Evolutionary conservation across 2,888 invertebrate species (phyloP).

Genomic region (Sarcophaga variegata): DNA sequence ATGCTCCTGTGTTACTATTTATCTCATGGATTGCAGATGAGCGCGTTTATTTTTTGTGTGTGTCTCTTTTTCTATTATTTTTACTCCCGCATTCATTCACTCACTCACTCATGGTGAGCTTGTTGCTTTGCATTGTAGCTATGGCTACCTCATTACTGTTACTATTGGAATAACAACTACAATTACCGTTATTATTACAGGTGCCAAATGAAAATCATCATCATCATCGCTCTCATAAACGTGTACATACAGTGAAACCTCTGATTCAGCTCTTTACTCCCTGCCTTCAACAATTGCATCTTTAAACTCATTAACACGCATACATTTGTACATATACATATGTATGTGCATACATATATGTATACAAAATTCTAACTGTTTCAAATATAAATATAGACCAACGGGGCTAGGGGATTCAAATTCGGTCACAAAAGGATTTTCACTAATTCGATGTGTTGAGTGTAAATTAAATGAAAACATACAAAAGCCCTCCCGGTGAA

Average conservation of each 20-base stretch:
- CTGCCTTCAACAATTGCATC: slow-evolving; percentile 1
- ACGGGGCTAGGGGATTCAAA: not conserved
- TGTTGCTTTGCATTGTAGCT: slow-evolving; percentile 8
- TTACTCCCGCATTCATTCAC: not conserved
- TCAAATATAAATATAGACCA: slow-evolving; percentile 7
- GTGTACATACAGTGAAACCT: no score
- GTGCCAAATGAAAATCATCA: slow-evolving; percentile 61
- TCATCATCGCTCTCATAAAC: slow-evolving; percentile 1
- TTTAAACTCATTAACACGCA: slow-evolving; percentile 23
- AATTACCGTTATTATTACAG: slow-evolving; percentile 65
- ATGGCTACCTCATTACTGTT: not conserved
- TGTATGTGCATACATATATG: not conserved
- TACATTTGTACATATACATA: not conserved
- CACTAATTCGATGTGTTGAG: slow-evolving; percentile 61
- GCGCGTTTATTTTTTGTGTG: slow-evolving; percentile 49
- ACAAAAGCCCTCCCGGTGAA: slow-evolving; percentile 46
- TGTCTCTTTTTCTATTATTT: slow-evolving; percentile 30
- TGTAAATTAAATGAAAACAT: slow-evolving; percentile 69
- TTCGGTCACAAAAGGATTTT: slow-evolving; percentile 10
- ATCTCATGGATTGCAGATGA: slow-evolving; percentile 65
- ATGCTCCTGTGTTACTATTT: slow-evolving; percentile 22
- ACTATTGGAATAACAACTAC: slow-evolving; percentile 33
- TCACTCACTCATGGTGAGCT: not conserved
- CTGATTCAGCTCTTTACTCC: not conserved
- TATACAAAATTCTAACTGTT: not conserved